These are phyloP conservation scores for Andricus grossulariae DNA, from an alignment of 1,140 invertebrate genomes.

Conservation along the genomic window DNA sequence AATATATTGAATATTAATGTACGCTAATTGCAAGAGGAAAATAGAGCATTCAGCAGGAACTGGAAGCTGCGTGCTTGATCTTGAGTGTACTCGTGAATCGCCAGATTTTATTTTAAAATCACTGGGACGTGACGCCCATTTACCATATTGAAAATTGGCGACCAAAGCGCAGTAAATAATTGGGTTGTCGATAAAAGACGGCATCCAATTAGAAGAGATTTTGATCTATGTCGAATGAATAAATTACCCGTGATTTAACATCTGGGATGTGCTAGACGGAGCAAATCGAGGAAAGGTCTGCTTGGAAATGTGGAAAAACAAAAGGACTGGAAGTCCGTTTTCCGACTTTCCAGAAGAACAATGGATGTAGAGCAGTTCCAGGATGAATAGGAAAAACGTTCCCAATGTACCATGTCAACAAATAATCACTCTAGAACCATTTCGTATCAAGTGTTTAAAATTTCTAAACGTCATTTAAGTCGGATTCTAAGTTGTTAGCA, in stretches of 20 bases:
- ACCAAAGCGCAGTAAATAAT: neutral
- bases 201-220: constrained; percentile 1
- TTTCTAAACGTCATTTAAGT: neutral
- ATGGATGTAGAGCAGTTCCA: neutral
- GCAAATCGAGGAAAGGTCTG: neutral
- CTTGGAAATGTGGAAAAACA: neutral
- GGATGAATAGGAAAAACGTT: neutral
- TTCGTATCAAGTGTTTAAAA: neutral
- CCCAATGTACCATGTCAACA: neutral
- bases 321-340: neutral
- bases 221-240: constrained; percentile 8
- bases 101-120: no score
- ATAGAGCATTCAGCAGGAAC: no score
- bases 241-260: neutral
- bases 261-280: neutral
- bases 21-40: no score
- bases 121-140: no score
- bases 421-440: neutral
- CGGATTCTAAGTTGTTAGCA: neutral
- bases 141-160: no score
- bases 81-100: no score
- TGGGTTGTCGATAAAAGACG: neutral
- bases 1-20: neutral
- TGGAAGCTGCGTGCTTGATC: no score
- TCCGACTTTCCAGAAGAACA: neutral